These are phyloP conservation scores for Zele albiditarsus DNA, from an alignment of 2,888 invertebrate species.

Conservation along the genomic window DNA sequence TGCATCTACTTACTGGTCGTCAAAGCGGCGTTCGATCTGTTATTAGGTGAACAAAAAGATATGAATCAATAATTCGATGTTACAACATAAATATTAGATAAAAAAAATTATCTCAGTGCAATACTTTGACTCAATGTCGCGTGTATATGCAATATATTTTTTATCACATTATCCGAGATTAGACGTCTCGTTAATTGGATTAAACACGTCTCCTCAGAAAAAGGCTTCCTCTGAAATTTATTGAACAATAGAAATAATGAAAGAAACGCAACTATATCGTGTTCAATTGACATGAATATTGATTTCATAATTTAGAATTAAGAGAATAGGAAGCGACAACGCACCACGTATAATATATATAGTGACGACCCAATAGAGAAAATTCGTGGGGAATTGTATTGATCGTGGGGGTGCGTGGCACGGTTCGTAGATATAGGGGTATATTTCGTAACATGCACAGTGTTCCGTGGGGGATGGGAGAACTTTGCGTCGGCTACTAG, in stretches of 20 bases:
- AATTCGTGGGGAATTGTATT: slow-evolving; percentile 68
- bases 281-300: neutral
- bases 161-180: neutral
- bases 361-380: slow-evolving; percentile 66
- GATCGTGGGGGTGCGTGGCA: slow-evolving; percentile 59
- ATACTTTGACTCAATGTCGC: neutral
- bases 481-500: slow-evolving; percentile 39
- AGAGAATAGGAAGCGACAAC: neutral
- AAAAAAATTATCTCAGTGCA: neutral
- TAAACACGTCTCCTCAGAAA: neutral
- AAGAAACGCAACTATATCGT: too few species aligned
- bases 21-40: slow-evolving; percentile 67
- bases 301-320: too few species aligned
- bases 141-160: neutral
- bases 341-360: neutral
- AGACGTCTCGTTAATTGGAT: neutral
- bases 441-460: slow-evolving; percentile 12
- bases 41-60: slow-evolving; percentile 64
- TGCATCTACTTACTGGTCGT: slow-evolving; percentile 67
- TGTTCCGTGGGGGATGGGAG: slow-evolving; percentile 53
- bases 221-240: neutral
- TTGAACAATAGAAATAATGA: too few species aligned
- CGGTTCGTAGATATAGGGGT: slow-evolving; percentile 44
- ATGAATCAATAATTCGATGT: slow-evolving; percentile 27
- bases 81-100: neutral